A percentile compares a stretch with the other conserved stretches of the same genome.
phyloP scores from a whole-genome alignment of 2,888 invertebrate species.

The Trissoscelio sp. region DNA sequence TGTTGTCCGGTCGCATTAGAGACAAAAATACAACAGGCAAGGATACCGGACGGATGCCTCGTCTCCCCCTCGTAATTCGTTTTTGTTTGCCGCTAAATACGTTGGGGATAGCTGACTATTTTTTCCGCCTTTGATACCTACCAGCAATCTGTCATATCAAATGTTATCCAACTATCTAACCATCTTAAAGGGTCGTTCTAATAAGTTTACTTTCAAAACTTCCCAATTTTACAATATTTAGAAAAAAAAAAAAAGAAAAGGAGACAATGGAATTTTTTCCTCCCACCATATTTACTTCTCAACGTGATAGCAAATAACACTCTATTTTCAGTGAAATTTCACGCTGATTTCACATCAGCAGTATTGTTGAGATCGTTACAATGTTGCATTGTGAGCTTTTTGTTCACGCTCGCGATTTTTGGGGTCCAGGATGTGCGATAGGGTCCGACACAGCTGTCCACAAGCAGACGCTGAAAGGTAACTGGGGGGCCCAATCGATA shows the following conservation, averaged over 20 bases:
- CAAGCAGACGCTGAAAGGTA: constrained; percentile 49
- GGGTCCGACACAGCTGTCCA: constrained; percentile 75
- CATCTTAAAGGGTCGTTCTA: constrained; percentile 20
- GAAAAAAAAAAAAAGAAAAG: background rate
- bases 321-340: constrained; percentile 55
- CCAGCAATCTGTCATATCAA: constrained; percentile 63
- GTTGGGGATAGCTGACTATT: constrained; percentile 58
- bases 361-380: constrained; percentile 78
- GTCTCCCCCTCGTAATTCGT: constrained; percentile 66
- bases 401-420: constrained; percentile 74
- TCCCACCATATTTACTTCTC: too few relatives aligned
- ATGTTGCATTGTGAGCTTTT: constrained; percentile 79
- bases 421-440: constrained; percentile 64
- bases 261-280: too few relatives aligned
- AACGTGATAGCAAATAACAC: constrained; percentile 42
- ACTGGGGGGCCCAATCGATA: constrained; percentile 59
- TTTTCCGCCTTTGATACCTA: constrained; percentile 54
- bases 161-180: constrained; percentile 25
- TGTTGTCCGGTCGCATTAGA: constrained; percentile 81
- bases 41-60: constrained; percentile 68
- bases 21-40: constrained; percentile 73
- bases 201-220: background rate
- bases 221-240: background rate
- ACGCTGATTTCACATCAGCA: constrained; percentile 62
- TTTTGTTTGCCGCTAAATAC: constrained; percentile 69